Conservation (phyloP, 2,888 invertebrate species). For the Meghimatium bilineatum region DNA sequence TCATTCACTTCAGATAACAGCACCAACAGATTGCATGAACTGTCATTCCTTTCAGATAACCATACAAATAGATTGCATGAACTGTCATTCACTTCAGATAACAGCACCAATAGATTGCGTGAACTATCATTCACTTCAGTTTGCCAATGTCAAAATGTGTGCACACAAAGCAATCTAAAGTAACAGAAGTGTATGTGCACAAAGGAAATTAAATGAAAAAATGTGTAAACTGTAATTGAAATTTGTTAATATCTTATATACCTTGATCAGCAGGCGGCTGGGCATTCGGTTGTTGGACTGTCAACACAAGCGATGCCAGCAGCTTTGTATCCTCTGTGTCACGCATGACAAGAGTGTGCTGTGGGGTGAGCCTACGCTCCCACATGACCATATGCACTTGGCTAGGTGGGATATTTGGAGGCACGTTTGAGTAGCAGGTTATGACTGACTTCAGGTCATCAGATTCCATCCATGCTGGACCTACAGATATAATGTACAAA, state of each 20-base stretch:
- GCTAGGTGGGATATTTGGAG: conserved; percentile 63
- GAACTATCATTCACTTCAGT: no score
- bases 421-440: conserved; percentile 56
- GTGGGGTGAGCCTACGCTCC: conserved; percentile 59
- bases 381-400: conserved; percentile 76
- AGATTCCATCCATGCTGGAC: conserved; percentile 70
- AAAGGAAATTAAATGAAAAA: no score
- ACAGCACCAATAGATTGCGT: no score
- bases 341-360: conserved; percentile 48
- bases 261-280: conserved; percentile 42
- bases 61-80: no score
- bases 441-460: conserved; percentile 70
- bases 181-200: no score
- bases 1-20: no score
- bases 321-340: conserved; percentile 53
- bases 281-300: conserved; percentile 52
- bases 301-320: conserved; percentile 53
- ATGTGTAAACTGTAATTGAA: no score
- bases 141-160: no score
- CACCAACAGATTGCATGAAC: no score
- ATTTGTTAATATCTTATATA: background rate
- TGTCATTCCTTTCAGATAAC: no score
- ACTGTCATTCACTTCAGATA: no score
- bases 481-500: conserved; percentile 57
- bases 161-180: no score